phyloP scores from a whole-genome alignment of 2,888 invertebrate genomes.

The Papilio demoleus region DNA sequence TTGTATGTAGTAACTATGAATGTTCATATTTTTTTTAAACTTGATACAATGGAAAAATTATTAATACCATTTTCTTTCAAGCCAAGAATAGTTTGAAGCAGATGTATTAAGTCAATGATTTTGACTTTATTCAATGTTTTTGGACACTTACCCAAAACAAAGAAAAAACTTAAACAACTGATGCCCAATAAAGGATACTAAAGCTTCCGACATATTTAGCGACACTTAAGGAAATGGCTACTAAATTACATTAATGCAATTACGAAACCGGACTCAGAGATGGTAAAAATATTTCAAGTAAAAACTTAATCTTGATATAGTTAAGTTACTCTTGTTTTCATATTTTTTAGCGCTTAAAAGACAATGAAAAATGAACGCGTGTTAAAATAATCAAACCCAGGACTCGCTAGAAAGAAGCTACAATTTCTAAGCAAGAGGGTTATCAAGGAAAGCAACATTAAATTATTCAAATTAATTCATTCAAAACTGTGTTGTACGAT shows the following conservation, averaged over 20 bases:
- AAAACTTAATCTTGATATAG: neutral
- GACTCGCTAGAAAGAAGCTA: no score
- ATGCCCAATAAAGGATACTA: neutral
- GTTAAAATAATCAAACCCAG: no score
- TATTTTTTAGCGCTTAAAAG: no score
- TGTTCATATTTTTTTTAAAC: conserved; percentile 1
- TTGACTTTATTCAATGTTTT: neutral
- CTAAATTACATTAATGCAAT: conserved; percentile 12
- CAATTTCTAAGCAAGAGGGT: neutral
- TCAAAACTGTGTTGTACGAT: conserved; percentile 11
- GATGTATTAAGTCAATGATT: neutral
- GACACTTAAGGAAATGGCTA: neutral
- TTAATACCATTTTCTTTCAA: neutral
- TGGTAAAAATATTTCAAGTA: neutral
- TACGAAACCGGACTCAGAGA: neutral
- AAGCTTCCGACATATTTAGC: conserved; percentile 5
- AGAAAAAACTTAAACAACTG: neutral
- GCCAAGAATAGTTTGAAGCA: neutral
- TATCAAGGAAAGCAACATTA: neutral
- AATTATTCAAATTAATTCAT: conserved; percentile 20
- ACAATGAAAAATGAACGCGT: no score
- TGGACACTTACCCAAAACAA: neutral
- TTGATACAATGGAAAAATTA: neutral
- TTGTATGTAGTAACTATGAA: conserved; percentile 4
- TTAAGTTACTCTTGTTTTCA: neutral